A percentile compares a stretch with the other conserved stretches of the same genome.
These are phyloP conservation scores for Ephestia elutella DNA, from an alignment of 1,140 invertebrate genomes.

Conservation along the genomic window DNA sequence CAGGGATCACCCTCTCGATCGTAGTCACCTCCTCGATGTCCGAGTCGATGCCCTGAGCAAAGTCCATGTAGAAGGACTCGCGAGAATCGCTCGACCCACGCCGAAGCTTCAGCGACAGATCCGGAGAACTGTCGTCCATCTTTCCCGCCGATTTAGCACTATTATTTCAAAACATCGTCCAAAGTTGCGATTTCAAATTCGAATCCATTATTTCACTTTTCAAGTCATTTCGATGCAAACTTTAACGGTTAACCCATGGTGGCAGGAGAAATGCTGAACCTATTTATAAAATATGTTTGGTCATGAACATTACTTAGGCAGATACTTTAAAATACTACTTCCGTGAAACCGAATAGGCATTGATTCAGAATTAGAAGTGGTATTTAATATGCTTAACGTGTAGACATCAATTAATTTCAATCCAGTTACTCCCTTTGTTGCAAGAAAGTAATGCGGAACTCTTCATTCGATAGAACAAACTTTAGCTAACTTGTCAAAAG, in stretches of 20 bases:
- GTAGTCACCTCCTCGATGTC: constrained; percentile 89
- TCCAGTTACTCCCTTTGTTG: background rate
- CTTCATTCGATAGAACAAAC: background rate
- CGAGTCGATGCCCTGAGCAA: constrained; percentile 89
- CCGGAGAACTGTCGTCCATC: constrained; percentile 87
- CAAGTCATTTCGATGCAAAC: background rate
- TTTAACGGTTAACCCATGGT: constrained; percentile 42
- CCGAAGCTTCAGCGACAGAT: constrained; percentile 86
- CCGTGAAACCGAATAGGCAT: too few species aligned
- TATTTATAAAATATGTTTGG: constrained; percentile 10
- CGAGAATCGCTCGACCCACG: constrained; percentile 88
- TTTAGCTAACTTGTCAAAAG: background rate
- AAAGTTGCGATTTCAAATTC: too few species aligned
- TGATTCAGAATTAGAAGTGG: too few species aligned
- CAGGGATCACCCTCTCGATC: constrained; percentile 69
- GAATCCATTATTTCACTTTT: constrained; percentile 6
- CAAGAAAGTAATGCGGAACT: background rate
- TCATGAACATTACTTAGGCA: constrained; percentile 13
- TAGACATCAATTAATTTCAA: background rate
- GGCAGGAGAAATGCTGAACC: background rate
- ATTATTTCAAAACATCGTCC: constrained; percentile 24
- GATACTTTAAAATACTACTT: too few species aligned
- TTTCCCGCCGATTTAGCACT: constrained; percentile 48
- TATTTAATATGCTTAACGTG: too few species aligned
- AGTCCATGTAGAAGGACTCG: constrained; percentile 92